A percentile compares a stretch with the other conserved stretches of the same genome.
phyloP scores from a whole-genome alignment of 1,140 invertebrate species.

The Pseudomyrmex concolor region DNA sequence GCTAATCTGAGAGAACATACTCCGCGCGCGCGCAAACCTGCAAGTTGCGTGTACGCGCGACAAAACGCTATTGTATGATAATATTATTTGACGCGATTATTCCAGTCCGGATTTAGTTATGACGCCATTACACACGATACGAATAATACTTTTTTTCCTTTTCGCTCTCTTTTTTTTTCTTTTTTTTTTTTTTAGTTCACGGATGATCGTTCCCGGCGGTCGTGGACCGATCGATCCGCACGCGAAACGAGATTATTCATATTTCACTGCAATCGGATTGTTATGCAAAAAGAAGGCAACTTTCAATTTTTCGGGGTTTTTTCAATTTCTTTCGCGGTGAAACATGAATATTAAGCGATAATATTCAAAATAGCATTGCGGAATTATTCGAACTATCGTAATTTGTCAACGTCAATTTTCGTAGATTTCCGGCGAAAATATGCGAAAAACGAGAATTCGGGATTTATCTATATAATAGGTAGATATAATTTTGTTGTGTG shows the following conservation, averaged over 20 bases:
- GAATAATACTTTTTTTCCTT: constrained; percentile 4
- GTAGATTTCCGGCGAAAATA: too few species aligned
- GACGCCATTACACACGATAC: constrained; percentile 44
- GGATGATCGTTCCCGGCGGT: constrained; percentile 24
- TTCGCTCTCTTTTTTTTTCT: background rate
- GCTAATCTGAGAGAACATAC: constrained; percentile 44
- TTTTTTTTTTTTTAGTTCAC: constrained; percentile 4
- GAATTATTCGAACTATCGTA: background rate
- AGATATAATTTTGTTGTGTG: too few species aligned
- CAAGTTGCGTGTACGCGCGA: constrained; percentile 22
- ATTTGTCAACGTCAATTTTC: background rate
- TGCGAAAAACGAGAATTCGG: too few species aligned
- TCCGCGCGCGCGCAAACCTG: constrained; percentile 17
- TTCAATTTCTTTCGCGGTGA: background rate
- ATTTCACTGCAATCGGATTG: constrained; percentile 50
- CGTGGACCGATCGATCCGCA: constrained; percentile 24
- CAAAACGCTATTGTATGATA: constrained; percentile 53
- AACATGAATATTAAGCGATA: background rate
- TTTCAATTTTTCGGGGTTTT: constrained; percentile 1
- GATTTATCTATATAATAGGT: too few species aligned
- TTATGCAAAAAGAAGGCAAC: constrained; percentile 40
- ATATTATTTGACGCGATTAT: constrained; percentile 51
- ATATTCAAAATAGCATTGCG: background rate
- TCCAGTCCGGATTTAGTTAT: constrained; percentile 38
- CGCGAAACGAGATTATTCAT: constrained; percentile 44